These are phyloP conservation scores for Heterotilapia buettikoferi DNA, from an alignment of 2,113 vertebrate genomes.

Conservation along the genomic window DNA sequence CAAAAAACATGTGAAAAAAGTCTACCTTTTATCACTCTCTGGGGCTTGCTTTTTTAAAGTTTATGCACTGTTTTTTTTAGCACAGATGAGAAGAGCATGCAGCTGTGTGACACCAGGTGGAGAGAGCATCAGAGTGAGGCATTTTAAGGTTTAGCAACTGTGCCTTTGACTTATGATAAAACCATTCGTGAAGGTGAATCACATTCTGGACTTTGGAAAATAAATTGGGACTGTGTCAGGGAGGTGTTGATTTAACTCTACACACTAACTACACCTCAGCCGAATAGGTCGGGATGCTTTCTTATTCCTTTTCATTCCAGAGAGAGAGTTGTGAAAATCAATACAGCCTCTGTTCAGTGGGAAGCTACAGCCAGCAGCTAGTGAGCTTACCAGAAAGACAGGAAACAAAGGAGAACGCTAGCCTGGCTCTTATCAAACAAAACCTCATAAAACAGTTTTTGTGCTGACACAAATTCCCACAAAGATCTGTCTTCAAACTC, in stretches of 20 bases:
- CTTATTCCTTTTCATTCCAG: not conserved
- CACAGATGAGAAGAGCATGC: not conserved
- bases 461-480: not conserved
- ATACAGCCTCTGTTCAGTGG: not conserved
- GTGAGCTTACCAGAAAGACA: not conserved
- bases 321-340: not conserved
- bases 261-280: not conserved
- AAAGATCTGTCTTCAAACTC: not conserved
- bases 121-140: not conserved
- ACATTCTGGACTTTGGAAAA: not conserved
- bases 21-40: not conserved
- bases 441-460: not conserved
- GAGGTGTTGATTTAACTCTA: not conserved
- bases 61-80: not conserved
- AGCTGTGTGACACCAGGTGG: not conserved
- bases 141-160: not conserved
- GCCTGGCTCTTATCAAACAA: not conserved
- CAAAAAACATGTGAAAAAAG: not conserved
- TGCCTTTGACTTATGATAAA: not conserved
- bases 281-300: not conserved
- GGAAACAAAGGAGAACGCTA: not conserved
- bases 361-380: not conserved
- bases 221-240: not conserved
- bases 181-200: not conserved
- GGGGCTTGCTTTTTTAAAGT: not conserved